Evolutionary conservation across 1,140 invertebrate species (phyloP).

Genomic region (Cyrtorhinus lividipennis): DNA sequence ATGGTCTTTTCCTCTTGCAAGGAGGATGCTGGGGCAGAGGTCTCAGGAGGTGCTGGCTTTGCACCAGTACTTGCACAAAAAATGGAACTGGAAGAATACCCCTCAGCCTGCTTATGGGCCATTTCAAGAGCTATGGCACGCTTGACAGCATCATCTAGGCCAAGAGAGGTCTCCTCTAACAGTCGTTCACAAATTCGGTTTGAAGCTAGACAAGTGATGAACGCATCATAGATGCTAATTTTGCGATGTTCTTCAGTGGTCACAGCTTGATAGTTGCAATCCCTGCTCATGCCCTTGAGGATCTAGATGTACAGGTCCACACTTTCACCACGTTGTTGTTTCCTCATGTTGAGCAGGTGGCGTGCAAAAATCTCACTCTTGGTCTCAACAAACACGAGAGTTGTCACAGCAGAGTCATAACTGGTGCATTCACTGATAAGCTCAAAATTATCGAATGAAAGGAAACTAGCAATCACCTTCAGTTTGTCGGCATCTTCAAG

Average conservation of each 20-base stretch:
- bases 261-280: neutral
- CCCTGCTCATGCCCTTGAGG: neutral
- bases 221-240: neutral
- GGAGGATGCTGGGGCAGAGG: too few species aligned
- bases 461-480: constrained; percentile 4
- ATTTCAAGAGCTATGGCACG: neutral
- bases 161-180: constrained; percentile 1
- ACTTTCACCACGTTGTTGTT: neutral
- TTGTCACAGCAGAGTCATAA: neutral
- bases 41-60: too few species aligned
- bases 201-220: constrained; percentile 11
- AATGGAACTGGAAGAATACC: too few species aligned
- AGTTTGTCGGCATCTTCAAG: neutral
- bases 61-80: too few species aligned
- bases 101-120: neutral
- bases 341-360: neutral
- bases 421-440: neutral
- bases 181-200: constrained; percentile 7
- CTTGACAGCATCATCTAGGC: neutral
- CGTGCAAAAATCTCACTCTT: neutral
- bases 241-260: neutral
- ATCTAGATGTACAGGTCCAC: neutral
- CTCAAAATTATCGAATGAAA: neutral
- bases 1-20: too few species aligned
- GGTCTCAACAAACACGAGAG: neutral